Percentiles rank a stretch among this genome's conserved stretches.
These are phyloP conservation scores for Drosophila paulistorum DNA, from an alignment of 1,140 invertebrate species.

Conservation along the genomic window DNA sequence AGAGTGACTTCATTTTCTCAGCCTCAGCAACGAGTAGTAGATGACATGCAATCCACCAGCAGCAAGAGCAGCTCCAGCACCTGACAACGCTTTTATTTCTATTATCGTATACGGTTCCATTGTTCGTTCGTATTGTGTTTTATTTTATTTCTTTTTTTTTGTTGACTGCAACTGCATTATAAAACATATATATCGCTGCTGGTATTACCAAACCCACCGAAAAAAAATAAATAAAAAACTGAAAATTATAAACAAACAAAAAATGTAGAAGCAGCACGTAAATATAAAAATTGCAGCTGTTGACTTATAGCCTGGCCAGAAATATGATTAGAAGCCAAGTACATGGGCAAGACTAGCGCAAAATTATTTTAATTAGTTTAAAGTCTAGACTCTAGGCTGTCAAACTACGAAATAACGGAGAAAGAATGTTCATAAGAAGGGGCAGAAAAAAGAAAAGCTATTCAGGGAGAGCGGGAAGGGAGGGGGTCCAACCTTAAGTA, in stretches of 20 bases:
- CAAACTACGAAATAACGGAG: conserved; percentile 46
- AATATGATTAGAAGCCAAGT: conserved; percentile 49
- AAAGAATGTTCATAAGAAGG: conserved; percentile 28
- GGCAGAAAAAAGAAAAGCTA: conserved; percentile 22
- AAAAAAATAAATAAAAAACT: conserved; percentile 18
- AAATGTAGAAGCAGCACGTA: conserved; percentile 54
- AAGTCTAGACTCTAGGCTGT: conserved; percentile 19
- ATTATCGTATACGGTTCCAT: conserved; percentile 76
- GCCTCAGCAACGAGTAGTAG: conserved; percentile 20
- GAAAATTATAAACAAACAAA: conserved; percentile 35
- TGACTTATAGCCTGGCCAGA: conserved; percentile 2
- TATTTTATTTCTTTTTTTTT: conserved; percentile 37
- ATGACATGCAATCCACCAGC: conserved; percentile 70
- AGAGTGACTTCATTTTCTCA: conserved; percentile 76
- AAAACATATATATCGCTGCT: conserved; percentile 55
- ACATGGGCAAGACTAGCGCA: conserved; percentile 29
- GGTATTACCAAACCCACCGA: conserved; percentile 64
- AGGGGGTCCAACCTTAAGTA: conserved; percentile 59
- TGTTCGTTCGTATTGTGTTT: conserved; percentile 48
- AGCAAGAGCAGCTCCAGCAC: not conserved
- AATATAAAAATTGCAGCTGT: conserved; percentile 20
- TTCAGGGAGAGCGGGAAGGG: too few relatives aligned
- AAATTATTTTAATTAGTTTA: conserved; percentile 53
- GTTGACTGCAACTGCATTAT: conserved; percentile 76
- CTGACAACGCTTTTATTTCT: conserved; percentile 54